phyloP scores from a whole-genome alignment of 2,797 vertebrate species.

The Chaetodon trifasciatus region DNA sequence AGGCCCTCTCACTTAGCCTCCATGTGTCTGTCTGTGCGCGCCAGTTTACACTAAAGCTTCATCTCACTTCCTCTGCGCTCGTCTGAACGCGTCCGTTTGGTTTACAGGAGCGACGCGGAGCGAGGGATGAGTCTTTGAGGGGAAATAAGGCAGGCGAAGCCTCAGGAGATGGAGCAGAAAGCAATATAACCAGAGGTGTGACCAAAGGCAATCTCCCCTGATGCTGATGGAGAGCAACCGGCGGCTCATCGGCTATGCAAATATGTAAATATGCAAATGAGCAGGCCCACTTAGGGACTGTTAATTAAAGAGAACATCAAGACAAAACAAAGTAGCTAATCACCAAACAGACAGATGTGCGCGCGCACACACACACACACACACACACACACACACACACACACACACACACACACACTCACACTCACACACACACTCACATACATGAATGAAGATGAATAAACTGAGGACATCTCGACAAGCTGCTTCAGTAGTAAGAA shows the following conservation, averaged over 20 bases:
- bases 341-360: slow-evolving; percentile 25
- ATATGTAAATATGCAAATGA: slow-evolving; percentile 74
- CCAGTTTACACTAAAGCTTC: slow-evolving; percentile 35
- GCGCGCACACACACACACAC: neutral
- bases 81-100: slow-evolving; percentile 34
- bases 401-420: no score
- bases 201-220: slow-evolving; percentile 46
- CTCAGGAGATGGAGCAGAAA: slow-evolving; percentile 19
- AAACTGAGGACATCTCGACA: no score
- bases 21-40: neutral
- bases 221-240: slow-evolving; percentile 33
- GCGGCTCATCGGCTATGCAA: slow-evolving; percentile 52
- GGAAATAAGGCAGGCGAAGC: slow-evolving; percentile 9
- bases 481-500: neutral
- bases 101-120: slow-evolving; percentile 32
- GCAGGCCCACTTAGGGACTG: slow-evolving; percentile 58
- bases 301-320: slow-evolving; percentile 73
- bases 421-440: neutral
- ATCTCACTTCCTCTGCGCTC: slow-evolving; percentile 61
- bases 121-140: slow-evolving; percentile 29
- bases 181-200: slow-evolving; percentile 19
- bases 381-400: neutral
- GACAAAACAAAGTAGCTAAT: slow-evolving; percentile 63
- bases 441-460: no score
- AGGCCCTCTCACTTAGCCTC: slow-evolving; percentile 16